Evolutionary conservation across 1,140 invertebrate species (phyloP), one percentile per base, ranked within the genome.

Genomic region (Heliconius nattereri): DNA sequence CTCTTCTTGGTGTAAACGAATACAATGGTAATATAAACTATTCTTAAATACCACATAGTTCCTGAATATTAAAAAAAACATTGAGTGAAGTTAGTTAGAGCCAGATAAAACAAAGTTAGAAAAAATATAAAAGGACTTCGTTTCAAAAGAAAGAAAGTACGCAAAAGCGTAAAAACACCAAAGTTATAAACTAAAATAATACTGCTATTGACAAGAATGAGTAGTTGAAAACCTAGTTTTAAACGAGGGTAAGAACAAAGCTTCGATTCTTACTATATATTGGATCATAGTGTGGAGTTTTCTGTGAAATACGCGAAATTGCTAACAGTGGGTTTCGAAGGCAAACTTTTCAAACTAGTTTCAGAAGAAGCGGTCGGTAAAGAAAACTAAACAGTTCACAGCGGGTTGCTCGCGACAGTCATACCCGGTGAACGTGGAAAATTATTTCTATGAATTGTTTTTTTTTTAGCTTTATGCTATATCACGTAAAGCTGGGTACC

Each of bases 251-350:
- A 66, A 66, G 60, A 66, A 66, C 60, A 66, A 66, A 66, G 60
- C 60, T 66, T 66, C 60, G 26, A 66, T 66, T 66, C 60, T 29
- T 66, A 11, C 84, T 90, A 86, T 90, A 89, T 89, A 89, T 89
- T 87, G 85, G 83, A 86, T 83, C 80, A 82, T 86, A 88, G 88
- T 88, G 87, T 87, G 84, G 60, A 66, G 60, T 66, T 85, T 85
- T 85, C 84, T 78, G 85, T 90, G 87, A 89, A 87, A 88, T 90
- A 87, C 89, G 89, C 88, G 84, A 87, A 87, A 90, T 87, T 90
- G 87, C 87, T 83, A 88, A 90, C 87, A 88, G 85, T 87, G 80
- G 86, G 83, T 85, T 87, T 86, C 85, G 49, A 84, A 85, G 81
- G 79, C 57, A 85, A 89, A 87, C 82, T 89, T 89, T 80, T 78